A percentile compares a stretch with the other conserved stretches of the same genome.
Conservation (phyloP, 2,113 vertebrate species). For the Rhipidura dahli region DNA sequence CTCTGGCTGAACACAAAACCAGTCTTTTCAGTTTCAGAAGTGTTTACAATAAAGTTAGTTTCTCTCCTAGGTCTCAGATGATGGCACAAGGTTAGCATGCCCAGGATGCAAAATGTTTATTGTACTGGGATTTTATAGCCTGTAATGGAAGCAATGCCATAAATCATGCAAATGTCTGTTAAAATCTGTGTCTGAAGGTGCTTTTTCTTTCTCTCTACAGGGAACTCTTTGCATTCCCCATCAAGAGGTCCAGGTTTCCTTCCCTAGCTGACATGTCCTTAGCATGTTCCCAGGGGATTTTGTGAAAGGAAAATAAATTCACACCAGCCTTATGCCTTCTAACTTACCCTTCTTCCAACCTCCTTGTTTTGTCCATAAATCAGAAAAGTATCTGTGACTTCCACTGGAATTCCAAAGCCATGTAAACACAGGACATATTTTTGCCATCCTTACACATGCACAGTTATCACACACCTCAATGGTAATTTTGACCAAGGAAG, state of each 20-base stretch:
- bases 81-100: neutral
- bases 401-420: neutral
- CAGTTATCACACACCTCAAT: neutral
- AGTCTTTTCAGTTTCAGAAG: neutral
- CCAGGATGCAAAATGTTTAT: slow-evolving; percentile 2
- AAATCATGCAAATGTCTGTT: neutral
- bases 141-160: neutral
- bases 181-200: neutral
- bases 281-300: neutral
- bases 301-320: neutral
- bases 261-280: neutral
- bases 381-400: neutral
- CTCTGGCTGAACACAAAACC: neutral
- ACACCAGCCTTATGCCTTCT: neutral
- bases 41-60: neutral
- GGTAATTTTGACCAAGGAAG: neutral
- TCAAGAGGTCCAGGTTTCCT: neutral
- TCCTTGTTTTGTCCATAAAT: neutral
- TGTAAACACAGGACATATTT: neutral
- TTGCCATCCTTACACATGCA: neutral
- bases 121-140: neutral
- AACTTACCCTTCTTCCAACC: neutral
- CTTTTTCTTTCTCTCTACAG: neutral
- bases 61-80: neutral
- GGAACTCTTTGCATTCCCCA: neutral